Conservation (phyloP, 2,797 vertebrate genomes). For the Brachymystax lenok region DNA sequence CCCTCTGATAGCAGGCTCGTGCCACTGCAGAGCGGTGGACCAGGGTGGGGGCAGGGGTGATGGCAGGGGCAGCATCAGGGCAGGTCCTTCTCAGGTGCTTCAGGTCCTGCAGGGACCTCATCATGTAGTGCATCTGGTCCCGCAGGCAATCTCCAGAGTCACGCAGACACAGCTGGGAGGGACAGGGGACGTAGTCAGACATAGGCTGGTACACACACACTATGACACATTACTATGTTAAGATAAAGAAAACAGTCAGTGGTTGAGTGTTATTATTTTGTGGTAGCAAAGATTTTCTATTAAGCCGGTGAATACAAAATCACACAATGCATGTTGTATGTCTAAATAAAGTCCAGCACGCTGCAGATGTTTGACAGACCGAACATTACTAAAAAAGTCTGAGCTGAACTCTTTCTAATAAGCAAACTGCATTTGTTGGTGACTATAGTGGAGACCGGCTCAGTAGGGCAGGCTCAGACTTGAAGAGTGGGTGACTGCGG, state of each 20-base stretch:
- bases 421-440: slow-evolving; percentile 7
- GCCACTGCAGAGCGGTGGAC: slow-evolving; percentile 57
- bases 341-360: not conserved
- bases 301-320: slow-evolving; percentile 1
- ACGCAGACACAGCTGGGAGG: slow-evolving; percentile 78
- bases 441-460: not conserved
- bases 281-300: not conserved
- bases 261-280: not conserved
- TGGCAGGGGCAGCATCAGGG: slow-evolving; percentile 37
- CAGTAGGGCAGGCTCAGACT: slow-evolving; percentile 45
- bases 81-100: slow-evolving; percentile 69
- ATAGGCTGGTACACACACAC: slow-evolving; percentile 6
- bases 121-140: slow-evolving; percentile 82
- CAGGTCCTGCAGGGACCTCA: slow-evolving; percentile 80
- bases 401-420: slow-evolving; percentile 1
- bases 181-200: slow-evolving; percentile 39
- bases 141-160: slow-evolving; percentile 74
- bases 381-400: not conserved
- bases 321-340: not conserved
- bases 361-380: not conserved
- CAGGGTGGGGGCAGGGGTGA: slow-evolving; percentile 51
- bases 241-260: slow-evolving; percentile 1
- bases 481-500: slow-evolving; percentile 17
- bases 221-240: not conserved
- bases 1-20: slow-evolving; percentile 67